These are phyloP conservation scores for Menidia menidia DNA, from an alignment of 2,797 vertebrate genomes.

Conservation along the genomic window DNA sequence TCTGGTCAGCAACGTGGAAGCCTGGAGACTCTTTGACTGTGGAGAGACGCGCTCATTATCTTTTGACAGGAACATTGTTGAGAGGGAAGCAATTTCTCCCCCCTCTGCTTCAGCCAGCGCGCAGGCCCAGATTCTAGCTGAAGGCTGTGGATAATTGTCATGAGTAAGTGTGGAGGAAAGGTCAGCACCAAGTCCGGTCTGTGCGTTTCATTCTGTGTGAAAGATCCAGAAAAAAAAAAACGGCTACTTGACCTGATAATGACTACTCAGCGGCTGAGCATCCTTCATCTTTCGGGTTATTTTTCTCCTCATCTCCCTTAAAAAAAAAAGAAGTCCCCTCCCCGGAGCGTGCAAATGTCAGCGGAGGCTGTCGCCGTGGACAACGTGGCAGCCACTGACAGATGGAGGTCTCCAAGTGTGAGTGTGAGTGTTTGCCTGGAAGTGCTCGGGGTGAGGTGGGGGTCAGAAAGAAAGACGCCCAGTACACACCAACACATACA, in stretches of 20 bases:
- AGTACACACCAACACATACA: neutral
- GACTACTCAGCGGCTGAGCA: slow-evolving; percentile 42
- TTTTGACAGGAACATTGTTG: slow-evolving; percentile 35
- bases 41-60: slow-evolving; percentile 48
- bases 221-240: slow-evolving; percentile 5
- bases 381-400: slow-evolving; percentile 40
- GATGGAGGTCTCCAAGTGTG: slow-evolving; percentile 31
- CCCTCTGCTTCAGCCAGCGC: slow-evolving; percentile 11
- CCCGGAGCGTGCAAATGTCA: slow-evolving; percentile 55
- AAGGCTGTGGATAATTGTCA: slow-evolving; percentile 9
- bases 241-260: slow-evolving; percentile 4
- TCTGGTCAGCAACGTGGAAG: slow-evolving; percentile 19
- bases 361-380: slow-evolving; percentile 26
- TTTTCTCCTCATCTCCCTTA: slow-evolving; percentile 1
- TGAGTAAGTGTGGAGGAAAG: neutral
- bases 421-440: slow-evolving; percentile 21
- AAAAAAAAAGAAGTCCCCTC: slow-evolving; percentile 18
- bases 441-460: slow-evolving; percentile 33
- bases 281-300: slow-evolving; percentile 28
- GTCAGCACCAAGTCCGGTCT: neutral
- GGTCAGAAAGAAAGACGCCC: slow-evolving; percentile 23
- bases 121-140: slow-evolving; percentile 4
- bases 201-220: slow-evolving; percentile 8
- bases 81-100: slow-evolving; percentile 27
- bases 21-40: slow-evolving; percentile 40